Conservation (phyloP, 2,113 vertebrate genomes). For the Petroica traversi region DNA sequence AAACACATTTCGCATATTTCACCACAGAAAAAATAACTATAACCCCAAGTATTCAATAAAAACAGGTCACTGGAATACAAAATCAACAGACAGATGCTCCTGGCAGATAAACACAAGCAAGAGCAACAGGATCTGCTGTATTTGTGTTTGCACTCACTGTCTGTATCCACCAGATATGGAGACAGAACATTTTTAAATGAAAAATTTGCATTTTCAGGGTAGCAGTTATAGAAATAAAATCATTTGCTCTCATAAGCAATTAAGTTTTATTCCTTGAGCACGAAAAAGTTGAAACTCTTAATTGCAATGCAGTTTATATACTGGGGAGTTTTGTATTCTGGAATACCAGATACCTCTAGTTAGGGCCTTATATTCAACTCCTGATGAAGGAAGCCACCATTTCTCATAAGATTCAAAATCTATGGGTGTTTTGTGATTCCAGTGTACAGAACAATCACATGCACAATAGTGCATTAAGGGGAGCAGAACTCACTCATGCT, state of each 20-base stretch:
- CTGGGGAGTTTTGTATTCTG: not conserved
- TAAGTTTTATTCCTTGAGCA: not conserved
- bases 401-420: not conserved
- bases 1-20: not conserved
- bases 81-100: not conserved
- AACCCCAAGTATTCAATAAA: not conserved
- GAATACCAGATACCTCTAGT: not conserved
- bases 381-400: not conserved
- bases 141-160: not conserved
- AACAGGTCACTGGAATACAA: not conserved
- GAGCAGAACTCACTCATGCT: not conserved
- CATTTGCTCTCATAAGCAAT: not conserved
- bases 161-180: not conserved
- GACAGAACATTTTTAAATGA: not conserved
- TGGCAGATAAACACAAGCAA: not conserved
- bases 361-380: not conserved
- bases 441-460: not conserved
- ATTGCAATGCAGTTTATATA: not conserved
- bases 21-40: not conserved
- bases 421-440: not conserved
- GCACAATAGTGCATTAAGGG: not conserved
- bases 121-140: not conserved
- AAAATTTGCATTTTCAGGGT: not conserved
- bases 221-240: not conserved
- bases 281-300: not conserved